Base-by-base conservation (phyloP, 2,888 invertebrate genomes). In the Lottia gigantea region DNA sequence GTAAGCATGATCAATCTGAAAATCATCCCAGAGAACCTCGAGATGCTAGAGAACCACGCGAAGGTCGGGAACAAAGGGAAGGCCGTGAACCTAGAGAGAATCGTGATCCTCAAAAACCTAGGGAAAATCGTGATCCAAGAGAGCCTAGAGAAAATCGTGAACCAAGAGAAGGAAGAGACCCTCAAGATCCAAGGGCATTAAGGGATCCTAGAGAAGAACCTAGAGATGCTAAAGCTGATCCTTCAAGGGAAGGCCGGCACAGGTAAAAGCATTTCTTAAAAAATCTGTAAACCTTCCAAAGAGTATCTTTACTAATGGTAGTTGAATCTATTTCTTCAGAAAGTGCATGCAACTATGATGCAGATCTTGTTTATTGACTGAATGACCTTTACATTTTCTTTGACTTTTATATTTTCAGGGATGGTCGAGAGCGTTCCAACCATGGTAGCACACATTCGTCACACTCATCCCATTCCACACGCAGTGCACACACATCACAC, bases 61-160 rank as follows among this genome's bases (percentile, higher is more conserved):
- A 64, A 64, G 11, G 55, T 55, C 55, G 55, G 23, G 78, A 78
- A 26, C 78, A 76, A 66, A 73, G 74, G 55, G 77, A 78, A 46
- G 74, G 71, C 55, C 67, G 67, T 31, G 79, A 80, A 46, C 74
- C 76, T 62, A 74, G 74, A 61, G 68, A 71, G 14, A 71, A 66
- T 62, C 64, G 75, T 19, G 75, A 77, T 31, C 71, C 71, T 16
- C 73, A 73, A 62, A 74, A 74, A 68, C 77, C 77, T 63, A 68
- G 77, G 26, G 72, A 73, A 66, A 71, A 72, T 45, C 19, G 71
- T 23, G 77, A 75, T 62, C 7, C 40, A 40, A 40, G 40, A 62
- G 74, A 74, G 67, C 77, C 77, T 63, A 68, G 77, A 40, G 72
- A 73, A 66, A 71, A 72, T 45, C 19, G 71, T 23, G 77, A 75